Base-by-base conservation (phyloP, 2,797 vertebrate species). In the Lophius americanus region DNA sequence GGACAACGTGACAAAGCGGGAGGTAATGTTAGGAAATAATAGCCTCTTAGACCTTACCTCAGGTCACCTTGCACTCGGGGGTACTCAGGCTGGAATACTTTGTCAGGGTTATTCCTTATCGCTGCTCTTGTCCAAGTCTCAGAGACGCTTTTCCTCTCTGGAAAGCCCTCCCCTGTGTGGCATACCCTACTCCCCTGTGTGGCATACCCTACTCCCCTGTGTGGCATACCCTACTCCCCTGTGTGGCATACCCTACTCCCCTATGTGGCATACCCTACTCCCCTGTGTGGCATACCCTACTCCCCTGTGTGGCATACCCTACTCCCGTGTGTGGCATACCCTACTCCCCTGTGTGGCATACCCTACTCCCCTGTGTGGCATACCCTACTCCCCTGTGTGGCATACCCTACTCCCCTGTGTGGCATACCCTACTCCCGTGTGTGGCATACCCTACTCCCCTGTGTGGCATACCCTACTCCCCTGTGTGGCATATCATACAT, bases 1-100 rank as follows among this genome's bases (percentile, higher is more conserved):
- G 37, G 53, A 76, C 56, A 65, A 80, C 23, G 57, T 41, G 54
- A 79, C 44, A 59, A 72, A 68, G 37, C 9, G 63, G 51, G 76
- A 76, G 63, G 46, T 44, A 58, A 67, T 57, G 70, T 47, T 70
- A 71, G 83, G 58, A 53, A 58, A 23, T 23, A 44, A 56, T 10
- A 5, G 48, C 57, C 14, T 54, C 56, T 60, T 9, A 36, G 4
- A 7, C 32, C 11, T 53, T 60, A 73, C 76, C 44, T 78, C 5
- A 68, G 4, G 12, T 76, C 51, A 70, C 54, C 47, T 70, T 54
- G 37, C 9, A 33, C 57, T 68, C 35, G 10, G 60, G 6, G 41
- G 13, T 32, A 47, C 2, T 14, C 9, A 11, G 46, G 42, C 47
- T n/a, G 13, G 66, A 57, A 72, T 35, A 13, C 42, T 68, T 60